These are phyloP conservation scores for Cyphomyrus discorhynchus DNA, from an alignment of 2,113 vertebrate species.

Conservation along the genomic window DNA sequence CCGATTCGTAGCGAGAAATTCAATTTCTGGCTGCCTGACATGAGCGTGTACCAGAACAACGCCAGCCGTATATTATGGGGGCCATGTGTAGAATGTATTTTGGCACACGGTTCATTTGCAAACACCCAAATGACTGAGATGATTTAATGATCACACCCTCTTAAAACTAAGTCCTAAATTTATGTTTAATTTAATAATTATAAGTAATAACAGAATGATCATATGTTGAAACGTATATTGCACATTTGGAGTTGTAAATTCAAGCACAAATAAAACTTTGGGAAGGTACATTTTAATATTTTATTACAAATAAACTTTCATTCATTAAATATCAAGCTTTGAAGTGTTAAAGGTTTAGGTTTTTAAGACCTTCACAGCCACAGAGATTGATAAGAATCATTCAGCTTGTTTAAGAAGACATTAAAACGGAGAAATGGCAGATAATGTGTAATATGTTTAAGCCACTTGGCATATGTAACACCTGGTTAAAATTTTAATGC, in stretches of 20 bases:
- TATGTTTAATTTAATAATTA: background rate
- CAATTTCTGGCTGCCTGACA: background rate
- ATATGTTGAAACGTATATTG: background rate
- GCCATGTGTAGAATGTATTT: background rate
- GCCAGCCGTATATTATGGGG: background rate
- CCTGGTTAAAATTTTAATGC: background rate
- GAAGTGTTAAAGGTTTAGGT: background rate
- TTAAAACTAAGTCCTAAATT: background rate
- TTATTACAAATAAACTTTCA: too few species aligned
- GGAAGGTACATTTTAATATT: background rate
- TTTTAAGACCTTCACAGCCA: background rate
- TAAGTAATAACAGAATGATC: background rate
- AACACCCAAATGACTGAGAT: background rate
- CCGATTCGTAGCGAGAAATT: background rate
- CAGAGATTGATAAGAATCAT: background rate
- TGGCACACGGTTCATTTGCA: background rate
- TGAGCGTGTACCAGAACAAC: background rate
- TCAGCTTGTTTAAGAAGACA: background rate
- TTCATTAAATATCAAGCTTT: background rate
- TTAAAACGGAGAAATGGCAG: background rate
- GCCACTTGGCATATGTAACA: background rate
- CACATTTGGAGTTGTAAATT: background rate
- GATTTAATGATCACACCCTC: background rate
- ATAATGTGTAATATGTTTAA: background rate
- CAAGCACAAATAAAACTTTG: background rate